phyloP scores from a whole-genome alignment of 2,797 vertebrate genomes.

The Sebastes wilsoni region DNA sequence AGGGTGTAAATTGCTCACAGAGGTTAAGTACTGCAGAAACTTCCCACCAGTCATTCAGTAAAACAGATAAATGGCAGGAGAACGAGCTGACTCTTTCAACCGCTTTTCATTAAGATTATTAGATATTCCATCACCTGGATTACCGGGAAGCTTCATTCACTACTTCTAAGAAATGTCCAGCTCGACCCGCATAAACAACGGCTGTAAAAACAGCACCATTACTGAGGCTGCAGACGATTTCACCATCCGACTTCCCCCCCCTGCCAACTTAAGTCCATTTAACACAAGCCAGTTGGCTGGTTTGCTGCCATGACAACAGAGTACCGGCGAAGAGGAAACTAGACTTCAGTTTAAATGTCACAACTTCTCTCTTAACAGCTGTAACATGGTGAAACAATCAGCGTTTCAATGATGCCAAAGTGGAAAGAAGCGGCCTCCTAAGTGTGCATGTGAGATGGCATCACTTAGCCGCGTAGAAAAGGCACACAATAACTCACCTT shows the following conservation, averaged over 20 bases:
- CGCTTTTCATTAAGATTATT: background rate
- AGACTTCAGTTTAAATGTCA: constrained; percentile 54
- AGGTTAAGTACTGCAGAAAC: constrained; percentile 1
- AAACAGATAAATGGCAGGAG: background rate
- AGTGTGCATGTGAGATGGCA: background rate
- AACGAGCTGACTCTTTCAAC: background rate
- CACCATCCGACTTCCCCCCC: constrained; percentile 15
- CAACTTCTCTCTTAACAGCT: constrained; percentile 48
- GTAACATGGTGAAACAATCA: constrained; percentile 38
- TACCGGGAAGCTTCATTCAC: background rate
- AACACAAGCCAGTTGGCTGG: constrained; percentile 28
- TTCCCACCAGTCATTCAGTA: background rate
- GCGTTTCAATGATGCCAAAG: constrained; percentile 10
- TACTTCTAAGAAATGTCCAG: background rate
- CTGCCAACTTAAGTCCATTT: constrained; percentile 32
- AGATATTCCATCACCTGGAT: constrained; percentile 15
- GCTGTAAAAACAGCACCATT: constrained; percentile 18
- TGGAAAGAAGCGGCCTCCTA: background rate
- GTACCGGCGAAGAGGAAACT: background rate
- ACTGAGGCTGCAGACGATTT: constrained; percentile 1
- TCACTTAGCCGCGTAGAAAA: constrained; percentile 4
- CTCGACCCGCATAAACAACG: background rate
- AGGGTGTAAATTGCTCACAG: constrained; percentile 36
- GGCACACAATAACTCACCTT: constrained; percentile 15
- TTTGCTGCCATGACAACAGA: constrained; percentile 65